phyloP scores from a whole-genome alignment of 2,888 invertebrate genomes.

The Panorpa germanica region DNA sequence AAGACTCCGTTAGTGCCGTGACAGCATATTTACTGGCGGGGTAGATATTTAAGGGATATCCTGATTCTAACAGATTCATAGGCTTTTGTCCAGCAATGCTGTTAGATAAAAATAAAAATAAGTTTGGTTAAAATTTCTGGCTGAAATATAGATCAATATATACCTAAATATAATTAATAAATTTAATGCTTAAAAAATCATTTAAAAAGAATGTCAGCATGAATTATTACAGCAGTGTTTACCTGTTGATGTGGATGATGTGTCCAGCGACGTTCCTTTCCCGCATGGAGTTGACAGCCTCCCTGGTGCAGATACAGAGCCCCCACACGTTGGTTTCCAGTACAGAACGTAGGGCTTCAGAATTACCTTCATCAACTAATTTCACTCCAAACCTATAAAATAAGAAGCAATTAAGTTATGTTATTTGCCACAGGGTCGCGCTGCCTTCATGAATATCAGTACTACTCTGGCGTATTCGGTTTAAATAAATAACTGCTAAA shows the following conservation, averaged over 20 bases:
- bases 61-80: too few relatives aligned
- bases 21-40: slow-evolving; percentile 8
- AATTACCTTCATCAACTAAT: background rate
- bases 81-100: slow-evolving; percentile 12
- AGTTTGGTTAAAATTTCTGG: slow-evolving; percentile 17
- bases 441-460: too few relatives aligned
- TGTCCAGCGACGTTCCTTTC: slow-evolving; percentile 24
- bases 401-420: too few relatives aligned
- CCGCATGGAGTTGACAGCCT: slow-evolving; percentile 13
- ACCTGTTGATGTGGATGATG: slow-evolving; percentile 38
- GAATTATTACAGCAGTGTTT: too few relatives aligned
- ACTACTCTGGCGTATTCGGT: too few relatives aligned
- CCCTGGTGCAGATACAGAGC: slow-evolving; percentile 11
- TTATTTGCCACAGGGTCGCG: too few relatives aligned
- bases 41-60: slow-evolving; percentile 21
- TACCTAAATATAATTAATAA: slow-evolving; percentile 6
- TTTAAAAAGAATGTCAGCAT: too few relatives aligned
- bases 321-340: slow-evolving; percentile 13
- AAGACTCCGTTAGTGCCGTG: slow-evolving; percentile 4
- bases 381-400: too few relatives aligned
- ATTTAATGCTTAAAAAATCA: too few relatives aligned
- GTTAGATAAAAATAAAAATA: slow-evolving; percentile 11
- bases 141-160: slow-evolving; percentile 11
- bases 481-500: too few relatives aligned
- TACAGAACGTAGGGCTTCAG: slow-evolving; percentile 7